Evolutionary conservation across 2,797 vertebrate species (phyloP).

Genomic region (Erithacus rubecula): DNA sequence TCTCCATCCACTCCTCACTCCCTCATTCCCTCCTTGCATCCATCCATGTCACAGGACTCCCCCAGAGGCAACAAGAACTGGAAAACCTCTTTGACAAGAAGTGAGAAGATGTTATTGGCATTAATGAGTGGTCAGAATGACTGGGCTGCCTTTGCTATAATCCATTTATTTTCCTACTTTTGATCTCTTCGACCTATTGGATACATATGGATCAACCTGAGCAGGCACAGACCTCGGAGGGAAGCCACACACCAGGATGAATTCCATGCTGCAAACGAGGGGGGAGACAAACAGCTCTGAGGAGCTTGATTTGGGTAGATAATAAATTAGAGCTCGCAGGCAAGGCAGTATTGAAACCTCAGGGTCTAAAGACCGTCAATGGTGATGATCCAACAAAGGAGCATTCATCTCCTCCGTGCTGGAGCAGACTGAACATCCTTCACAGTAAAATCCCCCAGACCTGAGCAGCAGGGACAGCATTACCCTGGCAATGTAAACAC

Average conservation of each 20-base stretch:
- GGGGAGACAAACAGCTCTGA: slow-evolving; percentile 35
- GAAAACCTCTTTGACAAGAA: neutral
- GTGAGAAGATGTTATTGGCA: neutral
- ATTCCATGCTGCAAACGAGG: neutral
- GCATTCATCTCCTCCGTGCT: slow-evolving; percentile 25
- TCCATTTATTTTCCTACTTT: neutral
- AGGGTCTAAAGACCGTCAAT: neutral
- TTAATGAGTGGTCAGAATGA: accelerated
- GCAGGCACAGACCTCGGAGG: neutral
- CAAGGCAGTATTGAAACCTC: slow-evolving; percentile 39
- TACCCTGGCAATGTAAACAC: slow-evolving; percentile 39
- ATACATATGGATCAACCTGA: accelerated
- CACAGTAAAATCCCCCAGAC: slow-evolving; percentile 6
- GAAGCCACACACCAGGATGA: neutral
- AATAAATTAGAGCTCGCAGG: slow-evolving; percentile 28
- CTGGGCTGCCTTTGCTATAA: neutral
- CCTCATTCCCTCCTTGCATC: neutral
- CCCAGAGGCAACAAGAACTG: neutral
- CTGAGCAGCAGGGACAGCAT: slow-evolving; percentile 7
- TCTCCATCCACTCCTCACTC: neutral
- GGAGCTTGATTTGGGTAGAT: slow-evolving; percentile 25
- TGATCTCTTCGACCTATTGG: neutral
- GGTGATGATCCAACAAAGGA: slow-evolving; percentile 34
- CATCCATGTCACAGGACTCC: neutral
- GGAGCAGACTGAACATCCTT: slow-evolving; percentile 38